Conservation (phyloP, 2,888 invertebrate species). For the Gari tellinella region DNA sequence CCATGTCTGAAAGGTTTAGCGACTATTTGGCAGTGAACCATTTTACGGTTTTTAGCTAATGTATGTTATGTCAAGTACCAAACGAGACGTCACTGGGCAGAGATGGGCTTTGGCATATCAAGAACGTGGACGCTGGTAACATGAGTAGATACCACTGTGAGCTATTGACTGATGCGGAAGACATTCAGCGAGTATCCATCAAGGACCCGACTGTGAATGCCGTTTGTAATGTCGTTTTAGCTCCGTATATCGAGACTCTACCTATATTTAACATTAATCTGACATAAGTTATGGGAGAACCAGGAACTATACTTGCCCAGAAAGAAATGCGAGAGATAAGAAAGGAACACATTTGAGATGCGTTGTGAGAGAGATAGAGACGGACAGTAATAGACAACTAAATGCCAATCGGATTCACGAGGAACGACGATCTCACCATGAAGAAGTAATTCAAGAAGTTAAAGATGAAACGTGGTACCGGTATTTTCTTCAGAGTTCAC, state of each 20-base stretch:
- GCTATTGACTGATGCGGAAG: no score
- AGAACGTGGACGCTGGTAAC: neutral
- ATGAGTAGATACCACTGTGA: neutral
- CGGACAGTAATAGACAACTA: neutral
- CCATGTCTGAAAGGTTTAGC: neutral
- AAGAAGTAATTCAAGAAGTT: neutral
- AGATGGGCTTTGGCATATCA: neutral
- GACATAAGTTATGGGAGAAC: conserved; percentile 2
- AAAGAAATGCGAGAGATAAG: conserved; percentile 18
- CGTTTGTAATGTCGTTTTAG: no score
- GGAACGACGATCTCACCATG: neutral
- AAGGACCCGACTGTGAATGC: no score
- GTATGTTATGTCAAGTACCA: neutral
- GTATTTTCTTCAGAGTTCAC: no score
- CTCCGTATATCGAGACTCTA: conserved; percentile 3
- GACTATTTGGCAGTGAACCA: neutral
- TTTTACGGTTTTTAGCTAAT: neutral
- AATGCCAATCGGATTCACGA: conserved; percentile 1
- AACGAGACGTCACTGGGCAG: neutral
- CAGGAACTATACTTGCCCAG: conserved; percentile 10
- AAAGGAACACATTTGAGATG: conserved; percentile 9
- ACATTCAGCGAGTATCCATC: no score
- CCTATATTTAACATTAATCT: conserved; percentile 3
- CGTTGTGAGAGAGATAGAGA: conserved; percentile 8
- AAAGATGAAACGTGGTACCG: neutral